Base-by-base conservation (phyloP, 2,797 vertebrate species). In the Rhinogobio ventralis region DNA sequence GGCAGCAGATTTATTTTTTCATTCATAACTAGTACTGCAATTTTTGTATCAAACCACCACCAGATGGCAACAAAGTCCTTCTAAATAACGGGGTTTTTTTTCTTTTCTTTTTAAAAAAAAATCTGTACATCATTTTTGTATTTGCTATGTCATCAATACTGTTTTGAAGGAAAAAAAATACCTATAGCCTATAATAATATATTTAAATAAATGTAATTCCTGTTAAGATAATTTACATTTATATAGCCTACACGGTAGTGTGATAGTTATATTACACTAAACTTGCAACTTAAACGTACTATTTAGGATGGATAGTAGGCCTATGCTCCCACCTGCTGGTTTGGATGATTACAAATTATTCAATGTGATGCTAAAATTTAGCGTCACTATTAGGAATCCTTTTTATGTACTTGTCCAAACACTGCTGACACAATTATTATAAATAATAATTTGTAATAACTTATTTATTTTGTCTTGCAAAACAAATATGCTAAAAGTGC, bases 41-140 rank as follows among this genome's bases (percentile, higher is more conserved):
- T 64, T 64, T 46, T 51, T 46, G 2, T 8, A 23, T 25, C 7
- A 51, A 82, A 74, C 71, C 81, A 75, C 71, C 81, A 83, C 81
- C 23, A 83, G 81, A 83, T 83, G 81, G 57, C 81, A 53, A 53
- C 45, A 51, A 75, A 75, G 28, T n/a, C 45, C 20, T 82, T 62
- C n/a, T 17, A 20, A 25, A 60, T 13, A 11, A 23, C 9, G 4
- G 20, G 10, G 7, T 46, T 46, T 6, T 53, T 17, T 33, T 13
- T 62, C n/a, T n/a, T n/a, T n/a, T n/a, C n/a, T n/a, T n/a, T n/a
- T n/a, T n/a, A n/a, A n/a, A n/a, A n/a, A n/a, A n/a, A n/a, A 53
- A 53, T 53, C 2, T 53, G 51, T 10, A 10, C 8, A 10, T 30
- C 0, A 33, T 11, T 36, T 36, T 10, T 36, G 17, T 33, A 33